Conservation (phyloP, 2,888 invertebrate species). For the Eupsilia transversa region DNA sequence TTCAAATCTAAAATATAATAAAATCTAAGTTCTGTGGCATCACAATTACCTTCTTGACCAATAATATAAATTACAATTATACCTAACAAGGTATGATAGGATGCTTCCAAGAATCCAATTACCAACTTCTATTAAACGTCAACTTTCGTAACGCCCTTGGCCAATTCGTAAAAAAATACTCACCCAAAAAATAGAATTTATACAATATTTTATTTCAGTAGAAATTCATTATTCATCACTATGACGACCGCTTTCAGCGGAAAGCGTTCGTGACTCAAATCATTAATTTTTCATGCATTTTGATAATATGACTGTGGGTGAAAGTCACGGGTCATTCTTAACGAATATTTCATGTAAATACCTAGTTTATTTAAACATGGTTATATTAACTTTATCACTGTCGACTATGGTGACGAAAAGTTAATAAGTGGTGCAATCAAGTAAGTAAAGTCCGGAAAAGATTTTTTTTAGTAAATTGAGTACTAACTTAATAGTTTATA, state of each 20-base stretch:
- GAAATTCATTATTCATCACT: constrained; percentile 58
- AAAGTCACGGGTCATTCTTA: constrained; percentile 59
- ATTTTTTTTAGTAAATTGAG: neutral
- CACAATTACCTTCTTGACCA: neutral
- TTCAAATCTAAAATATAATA: no score
- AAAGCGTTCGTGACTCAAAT: constrained; percentile 70
- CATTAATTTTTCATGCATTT: constrained; percentile 72
- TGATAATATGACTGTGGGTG: constrained; percentile 63
- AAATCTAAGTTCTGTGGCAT: neutral
- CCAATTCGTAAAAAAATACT: constrained; percentile 39
- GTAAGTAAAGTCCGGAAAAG: neutral
- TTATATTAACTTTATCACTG: constrained; percentile 25
- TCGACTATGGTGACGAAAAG: neutral
- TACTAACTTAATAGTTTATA: no score
- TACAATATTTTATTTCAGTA: constrained; percentile 49
- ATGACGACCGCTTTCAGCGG: constrained; percentile 69
- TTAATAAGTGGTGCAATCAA: neutral
- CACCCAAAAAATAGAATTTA: constrained; percentile 38
- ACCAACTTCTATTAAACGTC: constrained; percentile 32
- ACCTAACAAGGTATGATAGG: constrained; percentile 13
- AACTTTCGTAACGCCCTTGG: constrained; percentile 22
- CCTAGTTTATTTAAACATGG: constrained; percentile 29
- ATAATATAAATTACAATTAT: constrained; percentile 1
- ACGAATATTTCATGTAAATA: constrained; percentile 46
- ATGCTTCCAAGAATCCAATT: constrained; percentile 34